Percentiles rank a stretch among this genome's conserved stretches.
These are phyloP conservation scores for Heterochromis multidens DNA, from an alignment of 2,113 vertebrate genomes.

Conservation along the genomic window DNA sequence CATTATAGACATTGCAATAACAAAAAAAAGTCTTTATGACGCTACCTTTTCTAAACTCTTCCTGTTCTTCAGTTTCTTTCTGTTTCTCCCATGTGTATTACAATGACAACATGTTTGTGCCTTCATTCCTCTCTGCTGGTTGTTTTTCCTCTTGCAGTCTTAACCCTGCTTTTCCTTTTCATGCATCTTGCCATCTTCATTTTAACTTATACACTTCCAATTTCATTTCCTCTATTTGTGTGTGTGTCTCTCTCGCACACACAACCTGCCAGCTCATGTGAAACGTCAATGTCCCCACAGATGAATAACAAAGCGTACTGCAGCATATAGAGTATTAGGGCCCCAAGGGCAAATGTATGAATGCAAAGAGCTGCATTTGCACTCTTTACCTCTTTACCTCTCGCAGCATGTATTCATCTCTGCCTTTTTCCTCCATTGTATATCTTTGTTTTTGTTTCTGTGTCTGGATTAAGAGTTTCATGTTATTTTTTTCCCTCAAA, in stretches of 20 bases:
- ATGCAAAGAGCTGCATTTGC: constrained; percentile 28
- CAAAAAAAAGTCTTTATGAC: background rate
- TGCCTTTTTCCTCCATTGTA: background rate
- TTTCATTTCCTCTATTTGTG: background rate
- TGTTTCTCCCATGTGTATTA: background rate
- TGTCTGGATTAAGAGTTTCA: background rate
- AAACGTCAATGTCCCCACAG: constrained; percentile 57
- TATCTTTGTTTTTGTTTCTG: background rate
- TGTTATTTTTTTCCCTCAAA: background rate
- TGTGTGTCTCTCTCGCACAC: background rate
- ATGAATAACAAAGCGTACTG: constrained; percentile 55
- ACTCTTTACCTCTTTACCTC: background rate
- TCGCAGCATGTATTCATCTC: background rate
- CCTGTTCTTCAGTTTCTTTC: background rate
- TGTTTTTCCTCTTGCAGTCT: background rate
- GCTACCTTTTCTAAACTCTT: background rate
- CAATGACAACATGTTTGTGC: background rate
- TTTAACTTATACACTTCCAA: background rate
- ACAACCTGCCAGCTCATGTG: constrained; percentile 39
- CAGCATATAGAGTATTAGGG: constrained; percentile 51
- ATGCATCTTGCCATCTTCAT: background rate
- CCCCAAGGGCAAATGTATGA: constrained; percentile 45
- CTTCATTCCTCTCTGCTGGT: background rate
- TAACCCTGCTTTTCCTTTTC: background rate
- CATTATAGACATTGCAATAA: background rate